Percentiles rank a stretch among this genome's conserved stretches.
Conservation (phyloP, 1,140 invertebrate genomes). For the Drosophila grimshawi region DNA sequence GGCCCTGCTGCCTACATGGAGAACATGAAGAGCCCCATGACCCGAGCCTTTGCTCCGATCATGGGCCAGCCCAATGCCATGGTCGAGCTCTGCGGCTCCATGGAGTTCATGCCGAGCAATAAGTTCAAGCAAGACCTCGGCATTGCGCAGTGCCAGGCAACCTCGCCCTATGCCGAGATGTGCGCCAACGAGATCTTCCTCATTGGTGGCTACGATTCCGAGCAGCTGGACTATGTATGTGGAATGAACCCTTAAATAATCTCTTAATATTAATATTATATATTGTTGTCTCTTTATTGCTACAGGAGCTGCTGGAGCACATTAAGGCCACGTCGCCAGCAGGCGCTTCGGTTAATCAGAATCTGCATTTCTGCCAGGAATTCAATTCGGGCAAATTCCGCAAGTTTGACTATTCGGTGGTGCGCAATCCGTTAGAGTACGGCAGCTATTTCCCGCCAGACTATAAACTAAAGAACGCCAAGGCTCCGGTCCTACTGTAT, state of each 20-base stretch:
- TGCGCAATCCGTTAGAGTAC: conserved; percentile 85
- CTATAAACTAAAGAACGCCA: conserved; percentile 87
- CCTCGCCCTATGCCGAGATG: conserved; percentile 82
- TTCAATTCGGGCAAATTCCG: conserved; percentile 76
- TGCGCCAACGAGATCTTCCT: conserved; percentile 87
- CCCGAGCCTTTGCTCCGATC: conserved; percentile 70
- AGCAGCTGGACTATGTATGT: conserved; percentile 82
- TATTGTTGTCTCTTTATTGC: neutral
- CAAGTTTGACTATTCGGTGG: conserved; percentile 84
- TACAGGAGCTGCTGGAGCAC: conserved; percentile 68
- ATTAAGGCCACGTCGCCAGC: conserved; percentile 86
- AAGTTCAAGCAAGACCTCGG: conserved; percentile 85
- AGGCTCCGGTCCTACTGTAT: conserved; percentile 87
- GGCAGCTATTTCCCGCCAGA: conserved; percentile 84
- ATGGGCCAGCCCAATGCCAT: conserved; percentile 78
- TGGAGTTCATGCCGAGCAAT: conserved; percentile 86
- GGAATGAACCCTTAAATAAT: neutral
- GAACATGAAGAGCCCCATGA: conserved; percentile 82
- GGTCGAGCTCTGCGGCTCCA: conserved; percentile 84
- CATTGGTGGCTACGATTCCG: conserved; percentile 85
- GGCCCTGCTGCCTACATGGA: conserved; percentile 86
- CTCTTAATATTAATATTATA: neutral
- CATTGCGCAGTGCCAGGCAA: conserved; percentile 84
- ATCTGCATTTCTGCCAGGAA: conserved; percentile 85
- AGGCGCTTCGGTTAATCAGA: conserved; percentile 85